Conservation (phyloP, 2,888 invertebrate species). For the Monochamus alternatus region DNA sequence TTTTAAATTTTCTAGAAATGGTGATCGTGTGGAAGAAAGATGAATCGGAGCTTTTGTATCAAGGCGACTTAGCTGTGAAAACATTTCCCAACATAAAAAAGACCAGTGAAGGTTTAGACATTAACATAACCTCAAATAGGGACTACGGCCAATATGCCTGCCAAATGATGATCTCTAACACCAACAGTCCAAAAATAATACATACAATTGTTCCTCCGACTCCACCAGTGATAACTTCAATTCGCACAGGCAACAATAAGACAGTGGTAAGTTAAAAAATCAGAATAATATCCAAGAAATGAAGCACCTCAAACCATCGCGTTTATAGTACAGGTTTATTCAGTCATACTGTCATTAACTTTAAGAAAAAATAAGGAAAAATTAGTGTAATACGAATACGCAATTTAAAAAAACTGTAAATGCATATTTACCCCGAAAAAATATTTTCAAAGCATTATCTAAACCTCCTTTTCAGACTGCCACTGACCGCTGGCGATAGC, state of each 20-base stretch:
- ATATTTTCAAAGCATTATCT: too few relatives aligned
- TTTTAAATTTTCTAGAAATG: conserved; percentile 42
- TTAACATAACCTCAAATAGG: conserved; percentile 42
- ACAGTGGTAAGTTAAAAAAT: conserved; percentile 54
- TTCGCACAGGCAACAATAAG: conserved; percentile 57
- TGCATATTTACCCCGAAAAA: too few relatives aligned
- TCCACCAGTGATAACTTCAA: conserved; percentile 59
- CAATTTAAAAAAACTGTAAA: too few relatives aligned
- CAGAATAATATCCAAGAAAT: not conserved
- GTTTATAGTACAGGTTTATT: too few relatives aligned
- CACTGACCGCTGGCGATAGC: too few relatives aligned
- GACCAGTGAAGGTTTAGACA: conserved; percentile 51
- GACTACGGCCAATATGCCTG: conserved; percentile 65
- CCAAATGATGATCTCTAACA: conserved; percentile 52
- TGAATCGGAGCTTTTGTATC: conserved; percentile 52
- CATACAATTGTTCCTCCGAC: conserved; percentile 56
- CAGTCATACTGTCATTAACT: too few relatives aligned
- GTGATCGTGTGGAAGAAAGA: conserved; percentile 60
- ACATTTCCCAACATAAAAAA: conserved; percentile 52
- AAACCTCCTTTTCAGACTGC: too few relatives aligned
- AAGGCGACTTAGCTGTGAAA: conserved; percentile 51
- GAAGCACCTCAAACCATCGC: too few relatives aligned
- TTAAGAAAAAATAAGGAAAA: too few relatives aligned
- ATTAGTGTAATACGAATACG: too few relatives aligned
- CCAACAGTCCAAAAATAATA: conserved; percentile 53